Evolutionary conservation across 1,140 invertebrate genomes (phyloP).

Genomic region (Pristionchus pacificus): DNA sequence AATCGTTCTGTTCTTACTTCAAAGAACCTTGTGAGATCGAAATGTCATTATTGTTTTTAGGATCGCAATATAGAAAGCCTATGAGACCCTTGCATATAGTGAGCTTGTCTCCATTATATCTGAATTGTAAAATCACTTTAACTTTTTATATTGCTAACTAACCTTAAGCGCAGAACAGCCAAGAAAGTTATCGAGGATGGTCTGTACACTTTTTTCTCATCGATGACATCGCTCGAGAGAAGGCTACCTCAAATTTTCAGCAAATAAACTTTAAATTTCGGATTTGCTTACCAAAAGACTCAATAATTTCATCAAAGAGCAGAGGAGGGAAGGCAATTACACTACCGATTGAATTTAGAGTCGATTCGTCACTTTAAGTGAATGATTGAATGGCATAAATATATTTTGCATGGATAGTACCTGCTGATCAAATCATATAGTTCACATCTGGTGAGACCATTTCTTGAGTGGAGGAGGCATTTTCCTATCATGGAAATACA

Average conservation of each 20-base stretch:
- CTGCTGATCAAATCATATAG: slow-evolving; percentile 20
- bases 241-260: slow-evolving; percentile 25
- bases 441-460: slow-evolving; percentile 1
- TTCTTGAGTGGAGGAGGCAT: neutral
- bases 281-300: slow-evolving; percentile 15
- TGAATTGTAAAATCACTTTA: too few species aligned
- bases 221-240: slow-evolving; percentile 16
- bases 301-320: slow-evolving; percentile 23
- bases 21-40: slow-evolving; percentile 14
- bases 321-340: slow-evolving; percentile 26
- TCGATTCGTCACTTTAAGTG: slow-evolving; percentile 15
- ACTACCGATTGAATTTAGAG: slow-evolving; percentile 14
- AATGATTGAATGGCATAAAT: slow-evolving; percentile 16
- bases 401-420: slow-evolving; percentile 9
- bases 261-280: slow-evolving; percentile 14
- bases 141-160: too few species aligned
- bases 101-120: slow-evolving; percentile 10
- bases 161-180: neutral
- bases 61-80: slow-evolving; percentile 27
- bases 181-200: slow-evolving; percentile 4
- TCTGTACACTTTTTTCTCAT: slow-evolving; percentile 13
- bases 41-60: slow-evolving; percentile 15
- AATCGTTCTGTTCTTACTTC: slow-evolving; percentile 28
- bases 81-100: slow-evolving; percentile 24
- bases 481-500: neutral